phyloP scores from a whole-genome alignment of 1,140 invertebrate genomes.

The Hypsibius dujardini region DNA sequence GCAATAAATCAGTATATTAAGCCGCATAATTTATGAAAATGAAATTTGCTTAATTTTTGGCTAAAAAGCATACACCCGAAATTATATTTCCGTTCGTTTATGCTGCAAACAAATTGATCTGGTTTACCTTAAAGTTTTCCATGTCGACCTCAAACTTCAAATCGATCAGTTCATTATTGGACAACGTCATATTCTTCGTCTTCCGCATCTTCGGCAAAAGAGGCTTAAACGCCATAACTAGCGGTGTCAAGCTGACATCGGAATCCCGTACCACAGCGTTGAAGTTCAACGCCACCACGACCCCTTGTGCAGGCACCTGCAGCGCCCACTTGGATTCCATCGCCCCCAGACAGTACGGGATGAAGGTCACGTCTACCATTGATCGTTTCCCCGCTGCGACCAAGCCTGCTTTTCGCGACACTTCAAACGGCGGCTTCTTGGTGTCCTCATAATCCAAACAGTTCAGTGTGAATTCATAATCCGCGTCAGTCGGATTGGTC shows the following conservation, averaged over 20 bases:
- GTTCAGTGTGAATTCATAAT: not conserved
- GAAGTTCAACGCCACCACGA: not conserved
- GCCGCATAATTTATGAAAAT: too few species aligned
- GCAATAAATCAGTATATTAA: too few species aligned
- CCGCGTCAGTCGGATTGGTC: not conserved
- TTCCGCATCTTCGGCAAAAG: not conserved
- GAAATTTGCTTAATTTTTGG: too few species aligned
- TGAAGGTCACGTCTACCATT: not conserved
- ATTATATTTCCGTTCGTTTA: too few species aligned
- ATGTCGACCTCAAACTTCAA: not conserved
- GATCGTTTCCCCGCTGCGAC: conserved; percentile 8
- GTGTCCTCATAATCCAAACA: not conserved
- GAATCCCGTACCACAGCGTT: not conserved
- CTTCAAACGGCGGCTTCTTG: not conserved
- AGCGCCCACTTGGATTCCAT: not conserved
- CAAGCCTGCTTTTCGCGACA: not conserved
- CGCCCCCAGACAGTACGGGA: not conserved
- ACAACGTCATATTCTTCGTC: not conserved
- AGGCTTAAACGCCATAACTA: not conserved
- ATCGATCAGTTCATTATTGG: not conserved
- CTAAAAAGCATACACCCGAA: too few species aligned
- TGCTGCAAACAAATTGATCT: too few species aligned
- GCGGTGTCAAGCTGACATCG: not conserved
- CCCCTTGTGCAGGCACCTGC: not conserved
- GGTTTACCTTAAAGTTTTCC: not conserved